Evolutionary conservation across 1,140 invertebrate species (phyloP).

Genomic region (Pantala flavescens): DNA sequence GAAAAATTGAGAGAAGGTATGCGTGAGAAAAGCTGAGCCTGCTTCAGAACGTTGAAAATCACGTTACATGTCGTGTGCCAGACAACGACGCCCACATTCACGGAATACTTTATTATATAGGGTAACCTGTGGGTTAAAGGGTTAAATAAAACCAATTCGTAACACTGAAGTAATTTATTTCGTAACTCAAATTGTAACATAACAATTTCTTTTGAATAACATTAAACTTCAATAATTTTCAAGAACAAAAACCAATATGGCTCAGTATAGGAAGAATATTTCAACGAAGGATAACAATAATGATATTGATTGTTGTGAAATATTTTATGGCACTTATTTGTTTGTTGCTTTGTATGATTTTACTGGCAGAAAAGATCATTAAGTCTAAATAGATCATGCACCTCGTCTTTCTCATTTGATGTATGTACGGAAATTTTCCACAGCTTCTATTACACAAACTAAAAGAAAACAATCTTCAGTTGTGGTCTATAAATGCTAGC

Average conservation of each 20-base stretch:
- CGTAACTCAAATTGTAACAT: slow-evolving; percentile 3
- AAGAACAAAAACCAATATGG: slow-evolving; percentile 3
- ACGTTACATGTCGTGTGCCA: neutral
- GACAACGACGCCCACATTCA: neutral
- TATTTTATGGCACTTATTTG: slow-evolving; percentile 6
- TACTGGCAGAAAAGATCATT: neutral
- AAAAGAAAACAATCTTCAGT: slow-evolving; percentile 4
- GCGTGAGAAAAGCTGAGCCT: neutral
- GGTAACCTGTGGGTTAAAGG: neutral
- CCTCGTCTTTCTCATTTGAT: neutral
- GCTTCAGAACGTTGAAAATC: neutral
- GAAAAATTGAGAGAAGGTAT: neutral
- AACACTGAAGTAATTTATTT: slow-evolving; percentile 8
- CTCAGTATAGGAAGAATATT: neutral
- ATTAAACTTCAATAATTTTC: neutral
- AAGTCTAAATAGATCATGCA: slow-evolving; percentile 7
- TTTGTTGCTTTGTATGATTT: neutral
- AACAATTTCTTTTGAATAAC: neutral
- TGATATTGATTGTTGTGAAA: neutral
- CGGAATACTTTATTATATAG: neutral
- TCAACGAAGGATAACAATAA: slow-evolving; percentile 3
- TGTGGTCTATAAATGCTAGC: slow-evolving; percentile 1
- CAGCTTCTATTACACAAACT: slow-evolving; percentile 8
- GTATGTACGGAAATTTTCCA: neutral
- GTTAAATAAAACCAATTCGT: neutral